phyloP scores from a whole-genome alignment of 2,888 invertebrate genomes.

The Drosophila antonietae region DNA sequence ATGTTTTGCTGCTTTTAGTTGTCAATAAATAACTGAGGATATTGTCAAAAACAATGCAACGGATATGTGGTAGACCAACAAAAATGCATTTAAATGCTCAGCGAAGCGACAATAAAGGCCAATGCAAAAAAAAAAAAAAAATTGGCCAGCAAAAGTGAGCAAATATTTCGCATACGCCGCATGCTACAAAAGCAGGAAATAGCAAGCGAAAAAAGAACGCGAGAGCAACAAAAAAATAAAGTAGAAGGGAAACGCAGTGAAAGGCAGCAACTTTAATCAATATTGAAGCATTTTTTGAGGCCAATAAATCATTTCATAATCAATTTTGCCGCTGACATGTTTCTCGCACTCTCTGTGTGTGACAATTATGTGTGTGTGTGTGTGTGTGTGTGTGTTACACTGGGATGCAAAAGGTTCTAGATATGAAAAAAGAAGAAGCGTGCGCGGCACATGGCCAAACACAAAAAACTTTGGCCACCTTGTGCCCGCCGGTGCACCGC shows the following conservation, averaged over 20 bases:
- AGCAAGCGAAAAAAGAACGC: conserved; percentile 13
- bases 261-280: conserved; percentile 74
- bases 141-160: conserved; percentile 9
- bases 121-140: conserved; percentile 14
- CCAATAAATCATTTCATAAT: conserved; percentile 83
- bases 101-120: conserved; percentile 22
- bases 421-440: conserved; percentile 47
- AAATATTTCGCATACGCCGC: conserved; percentile 52
- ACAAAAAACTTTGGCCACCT: conserved; percentile 62
- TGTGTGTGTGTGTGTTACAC: conserved; percentile 16
- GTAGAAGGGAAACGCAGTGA: conserved; percentile 15
- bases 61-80: conserved; percentile 67
- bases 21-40: conserved; percentile 59
- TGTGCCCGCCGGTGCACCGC: conserved; percentile 41
- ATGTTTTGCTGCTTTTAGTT: conserved; percentile 41
- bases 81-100: conserved; percentile 67
- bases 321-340: conserved; percentile 80
- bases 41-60: conserved; percentile 57
- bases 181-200: conserved; percentile 38
- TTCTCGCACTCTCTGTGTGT: conserved; percentile 26
- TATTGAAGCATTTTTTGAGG: conserved; percentile 80
- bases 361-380: neutral
- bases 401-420: conserved; percentile 40
- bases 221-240: neutral
- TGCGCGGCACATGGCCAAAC: conserved; percentile 56